These are phyloP conservation scores for Carcinoscorpius rotundicauda DNA, from an alignment of 1,140 invertebrate genomes.

Conservation along the genomic window DNA sequence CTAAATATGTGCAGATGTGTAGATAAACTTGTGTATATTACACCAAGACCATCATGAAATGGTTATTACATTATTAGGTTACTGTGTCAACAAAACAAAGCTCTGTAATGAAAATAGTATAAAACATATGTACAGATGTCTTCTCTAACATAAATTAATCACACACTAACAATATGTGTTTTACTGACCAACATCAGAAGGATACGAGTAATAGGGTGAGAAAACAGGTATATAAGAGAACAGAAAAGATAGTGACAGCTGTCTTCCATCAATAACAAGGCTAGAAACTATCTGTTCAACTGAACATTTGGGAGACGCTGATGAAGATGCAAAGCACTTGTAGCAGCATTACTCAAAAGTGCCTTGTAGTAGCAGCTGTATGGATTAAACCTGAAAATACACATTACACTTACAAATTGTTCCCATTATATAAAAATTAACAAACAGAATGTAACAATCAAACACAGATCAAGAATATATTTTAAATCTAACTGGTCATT, in stretches of 20 bases:
- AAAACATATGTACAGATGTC: no score
- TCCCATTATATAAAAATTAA: background rate
- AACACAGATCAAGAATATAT: background rate
- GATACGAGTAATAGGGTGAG: conserved; percentile 73
- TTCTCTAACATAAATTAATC: no score
- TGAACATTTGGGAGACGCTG: conserved; percentile 72
- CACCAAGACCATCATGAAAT: no score
- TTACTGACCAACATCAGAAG: conserved; percentile 20
- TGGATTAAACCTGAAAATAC: conserved; percentile 50
- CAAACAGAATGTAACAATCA: background rate
- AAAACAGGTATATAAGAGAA: conserved; percentile 83
- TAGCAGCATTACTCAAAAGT: conserved; percentile 78
- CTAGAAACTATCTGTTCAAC: conserved; percentile 56
- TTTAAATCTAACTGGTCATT: conserved; percentile 6
- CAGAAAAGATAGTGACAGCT: conserved; percentile 94
- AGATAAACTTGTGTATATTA: no score
- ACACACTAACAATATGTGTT: no score
- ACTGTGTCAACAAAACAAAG: no score
- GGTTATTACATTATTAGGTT: no score
- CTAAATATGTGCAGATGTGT: no score
- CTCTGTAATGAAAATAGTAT: no score
- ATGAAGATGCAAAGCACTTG: conserved; percentile 82
- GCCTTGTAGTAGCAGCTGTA: conserved; percentile 81
- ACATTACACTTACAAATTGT: conserved; percentile 20
- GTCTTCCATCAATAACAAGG: conserved; percentile 70